phyloP scores from a whole-genome alignment of 1,140 invertebrate species.

The Hesperophylax magnus region DNA sequence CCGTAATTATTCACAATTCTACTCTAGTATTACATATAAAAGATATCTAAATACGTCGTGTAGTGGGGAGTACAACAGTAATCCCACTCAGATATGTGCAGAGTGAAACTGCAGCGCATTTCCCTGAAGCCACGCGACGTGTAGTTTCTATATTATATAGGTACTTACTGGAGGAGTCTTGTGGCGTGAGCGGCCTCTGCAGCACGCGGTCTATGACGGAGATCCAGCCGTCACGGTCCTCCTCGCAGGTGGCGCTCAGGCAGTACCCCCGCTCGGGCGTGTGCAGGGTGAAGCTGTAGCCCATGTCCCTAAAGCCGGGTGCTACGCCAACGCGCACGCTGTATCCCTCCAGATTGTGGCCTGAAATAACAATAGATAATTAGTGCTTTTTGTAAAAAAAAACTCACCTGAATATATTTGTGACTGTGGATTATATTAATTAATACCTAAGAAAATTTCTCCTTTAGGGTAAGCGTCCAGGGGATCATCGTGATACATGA shows the following conservation, averaged over 20 bases:
- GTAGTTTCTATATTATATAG: too few species aligned
- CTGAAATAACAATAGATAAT: constrained; percentile 63
- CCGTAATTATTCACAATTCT: too few species aligned
- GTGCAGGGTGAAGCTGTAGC: constrained; percentile 88
- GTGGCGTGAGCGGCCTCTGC: constrained; percentile 81
- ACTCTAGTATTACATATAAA: too few species aligned
- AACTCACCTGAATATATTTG: too few species aligned
- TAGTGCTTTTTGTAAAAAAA: too few species aligned
- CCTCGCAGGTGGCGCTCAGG: constrained; percentile 84
- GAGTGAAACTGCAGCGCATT: constrained; percentile 84
- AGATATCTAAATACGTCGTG: constrained; percentile 65
- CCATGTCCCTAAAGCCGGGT: constrained; percentile 79
- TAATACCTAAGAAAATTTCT: constrained; percentile 85
- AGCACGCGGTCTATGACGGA: constrained; percentile 82
- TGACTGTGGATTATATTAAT: neutral
- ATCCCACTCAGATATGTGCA: constrained; percentile 86
- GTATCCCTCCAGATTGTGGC: constrained; percentile 83
- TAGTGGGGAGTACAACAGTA: constrained; percentile 85
- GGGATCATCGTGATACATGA: constrained; percentile 93
- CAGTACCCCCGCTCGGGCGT: constrained; percentile 88
- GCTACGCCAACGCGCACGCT: constrained; percentile 75
- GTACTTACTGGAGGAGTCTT: constrained; percentile 83
- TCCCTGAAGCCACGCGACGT: constrained; percentile 75
- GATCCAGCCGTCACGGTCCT: constrained; percentile 87
- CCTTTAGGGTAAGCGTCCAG: constrained; percentile 90